Evolutionary conservation across 2,888 invertebrate species (phyloP).

Genomic region (Drosophila pegasa): DNA sequence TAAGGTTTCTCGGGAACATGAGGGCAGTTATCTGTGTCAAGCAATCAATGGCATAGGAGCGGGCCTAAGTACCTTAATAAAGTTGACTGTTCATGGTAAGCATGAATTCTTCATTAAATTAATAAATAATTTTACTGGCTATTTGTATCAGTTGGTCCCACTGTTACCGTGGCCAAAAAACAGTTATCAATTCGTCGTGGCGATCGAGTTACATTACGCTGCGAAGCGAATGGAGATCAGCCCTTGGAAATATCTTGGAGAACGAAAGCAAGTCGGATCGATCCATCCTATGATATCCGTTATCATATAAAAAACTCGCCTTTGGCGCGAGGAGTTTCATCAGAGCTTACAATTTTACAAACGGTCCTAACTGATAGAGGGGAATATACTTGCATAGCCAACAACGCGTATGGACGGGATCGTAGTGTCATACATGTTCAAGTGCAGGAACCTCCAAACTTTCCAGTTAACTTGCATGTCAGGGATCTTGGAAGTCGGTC

Average conservation of each 20-base stretch:
- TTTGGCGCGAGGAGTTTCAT: constrained; percentile 85
- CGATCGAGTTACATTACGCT: constrained; percentile 85
- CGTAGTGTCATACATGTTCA: constrained; percentile 85
- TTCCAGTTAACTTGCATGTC: constrained; percentile 87
- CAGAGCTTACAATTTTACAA: constrained; percentile 86
- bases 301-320: constrained; percentile 84
- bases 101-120: not conserved
- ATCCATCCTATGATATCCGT: constrained; percentile 86
- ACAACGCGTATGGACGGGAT: constrained; percentile 88
- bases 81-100: constrained; percentile 87
- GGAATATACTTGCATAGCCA: constrained; percentile 88
- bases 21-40: constrained; percentile 87
- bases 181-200: constrained; percentile 86
- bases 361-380: constrained; percentile 86
- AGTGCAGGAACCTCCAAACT: constrained; percentile 87
- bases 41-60: constrained; percentile 88
- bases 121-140: not conserved
- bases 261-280: constrained; percentile 85
- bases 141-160: constrained; percentile 85
- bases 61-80: constrained; percentile 87
- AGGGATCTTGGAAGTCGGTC: constrained; percentile 87
- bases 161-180: constrained; percentile 85
- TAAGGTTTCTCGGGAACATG: constrained; percentile 86
- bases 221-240: constrained; percentile 86
- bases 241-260: constrained; percentile 86